phyloP scores from a whole-genome alignment of 2,888 invertebrate species.

The Mactromeris polynyma region DNA sequence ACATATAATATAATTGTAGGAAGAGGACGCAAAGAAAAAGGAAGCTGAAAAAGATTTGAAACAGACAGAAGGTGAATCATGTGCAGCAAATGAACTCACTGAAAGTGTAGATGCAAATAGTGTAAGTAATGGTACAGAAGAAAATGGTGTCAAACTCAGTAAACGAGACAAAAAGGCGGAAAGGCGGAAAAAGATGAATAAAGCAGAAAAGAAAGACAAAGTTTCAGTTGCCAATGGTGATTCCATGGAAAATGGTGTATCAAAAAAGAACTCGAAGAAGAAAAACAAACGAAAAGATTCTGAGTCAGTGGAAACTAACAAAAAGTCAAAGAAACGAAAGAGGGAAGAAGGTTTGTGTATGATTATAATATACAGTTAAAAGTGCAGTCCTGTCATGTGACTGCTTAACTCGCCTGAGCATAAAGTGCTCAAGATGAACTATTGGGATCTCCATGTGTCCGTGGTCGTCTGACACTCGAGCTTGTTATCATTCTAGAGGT shows the following conservation, averaged over 20 bases:
- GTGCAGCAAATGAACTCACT: neutral
- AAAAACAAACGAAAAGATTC: constrained; percentile 75
- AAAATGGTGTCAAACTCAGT: constrained; percentile 62
- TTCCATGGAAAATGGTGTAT: constrained; percentile 43
- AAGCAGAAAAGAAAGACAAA: constrained; percentile 71
- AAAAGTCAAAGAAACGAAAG: constrained; percentile 60
- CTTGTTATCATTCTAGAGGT: too few relatives aligned
- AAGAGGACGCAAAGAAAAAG: neutral
- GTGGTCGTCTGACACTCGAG: too few relatives aligned
- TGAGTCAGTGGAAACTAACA: constrained; percentile 36
- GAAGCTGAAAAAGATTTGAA: neutral
- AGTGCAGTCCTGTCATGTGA: too few relatives aligned
- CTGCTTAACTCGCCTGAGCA: too few relatives aligned
- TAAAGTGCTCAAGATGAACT: too few relatives aligned
- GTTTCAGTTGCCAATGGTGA: neutral
- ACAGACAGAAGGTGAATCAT: neutral
- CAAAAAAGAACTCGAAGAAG: constrained; percentile 87
- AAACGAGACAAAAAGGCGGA: constrained; percentile 79
- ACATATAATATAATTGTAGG: neutral
- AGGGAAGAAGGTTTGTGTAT: constrained; percentile 26
- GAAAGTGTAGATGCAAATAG: neutral
- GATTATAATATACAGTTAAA: too few relatives aligned
- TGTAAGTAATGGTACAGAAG: constrained; percentile 13
- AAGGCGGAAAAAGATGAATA: constrained; percentile 65
- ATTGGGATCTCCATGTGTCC: too few relatives aligned